phyloP scores from a whole-genome alignment of 2,888 invertebrate species.

The Sthenelais limicola region DNA sequence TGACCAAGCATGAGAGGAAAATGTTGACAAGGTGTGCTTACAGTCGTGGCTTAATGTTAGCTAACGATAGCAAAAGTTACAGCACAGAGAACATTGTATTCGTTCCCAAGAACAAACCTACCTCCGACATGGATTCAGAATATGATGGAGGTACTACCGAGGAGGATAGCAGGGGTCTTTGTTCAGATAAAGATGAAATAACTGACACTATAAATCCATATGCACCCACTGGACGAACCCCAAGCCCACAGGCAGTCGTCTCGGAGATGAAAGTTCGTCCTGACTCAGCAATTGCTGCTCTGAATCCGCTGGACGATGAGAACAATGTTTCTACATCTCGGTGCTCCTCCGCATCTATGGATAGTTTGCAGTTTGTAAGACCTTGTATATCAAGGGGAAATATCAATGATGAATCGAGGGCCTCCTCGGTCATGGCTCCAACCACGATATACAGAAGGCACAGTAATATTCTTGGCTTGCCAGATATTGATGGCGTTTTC shows the following conservation, averaged over 20 bases:
- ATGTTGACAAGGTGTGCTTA: slow-evolving; percentile 24
- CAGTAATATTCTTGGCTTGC: slow-evolving; percentile 6
- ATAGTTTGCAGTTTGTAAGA: too few species aligned
- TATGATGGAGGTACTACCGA: slow-evolving; percentile 3
- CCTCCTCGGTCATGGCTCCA: not conserved
- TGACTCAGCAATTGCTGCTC: slow-evolving; percentile 7
- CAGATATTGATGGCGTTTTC: slow-evolving; percentile 30
- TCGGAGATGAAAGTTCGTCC: not conserved
- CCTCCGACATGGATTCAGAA: too few species aligned
- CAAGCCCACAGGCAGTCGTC: slow-evolving; percentile 1
- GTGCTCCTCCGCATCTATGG: not conserved
- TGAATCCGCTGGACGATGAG: not conserved
- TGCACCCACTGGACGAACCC: not conserved
- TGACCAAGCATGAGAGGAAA: slow-evolving; percentile 23
- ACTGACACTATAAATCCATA: not conserved
- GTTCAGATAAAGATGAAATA: not conserved
- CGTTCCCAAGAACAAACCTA: too few species aligned
- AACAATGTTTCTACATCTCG: not conserved
- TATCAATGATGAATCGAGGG: not conserved
- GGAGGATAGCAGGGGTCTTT: not conserved
- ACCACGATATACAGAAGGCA: not conserved
- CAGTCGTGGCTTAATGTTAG: slow-evolving; percentile 12
- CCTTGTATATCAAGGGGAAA: not conserved
- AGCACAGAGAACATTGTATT: slow-evolving; percentile 37
- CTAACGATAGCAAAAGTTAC: slow-evolving; percentile 18